phyloP scores from a whole-genome alignment of 2,888 invertebrate species.

The Sussaba pulchella region DNA sequence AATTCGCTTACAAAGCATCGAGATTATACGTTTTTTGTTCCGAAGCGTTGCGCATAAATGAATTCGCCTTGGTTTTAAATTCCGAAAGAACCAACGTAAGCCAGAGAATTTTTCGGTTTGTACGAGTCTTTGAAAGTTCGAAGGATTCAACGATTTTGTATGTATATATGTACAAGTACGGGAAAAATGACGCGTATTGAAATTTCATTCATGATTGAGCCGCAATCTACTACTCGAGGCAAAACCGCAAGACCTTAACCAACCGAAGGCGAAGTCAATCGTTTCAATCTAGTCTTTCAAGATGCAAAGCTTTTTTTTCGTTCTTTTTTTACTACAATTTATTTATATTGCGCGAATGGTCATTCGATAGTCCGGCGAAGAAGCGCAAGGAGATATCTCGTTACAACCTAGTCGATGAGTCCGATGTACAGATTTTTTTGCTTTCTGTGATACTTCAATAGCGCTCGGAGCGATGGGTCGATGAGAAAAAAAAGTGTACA shows the following conservation, averaged over 20 bases:
- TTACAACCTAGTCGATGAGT: conserved; percentile 23
- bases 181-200: conserved; percentile 15
- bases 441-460: background rate
- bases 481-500: no score
- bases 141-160: conserved; percentile 32
- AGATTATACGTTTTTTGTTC: background rate
- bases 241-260: conserved; percentile 52
- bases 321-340: no score
- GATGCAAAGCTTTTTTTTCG: conserved; percentile 36
- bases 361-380: conserved; percentile 26
- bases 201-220: conserved; percentile 57
- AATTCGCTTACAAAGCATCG: conserved; percentile 18
- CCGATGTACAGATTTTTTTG: background rate
- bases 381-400: background rate
- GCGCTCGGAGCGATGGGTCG: background rate
- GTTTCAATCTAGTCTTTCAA: conserved; percentile 48
- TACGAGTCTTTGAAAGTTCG: conserved; percentile 48
- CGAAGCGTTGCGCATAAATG: conserved; percentile 5
- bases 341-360: background rate
- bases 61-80: conserved; percentile 52
- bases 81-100: no score
- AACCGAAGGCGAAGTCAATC: conserved; percentile 52
- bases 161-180: background rate
- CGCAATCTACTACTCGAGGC: background rate
- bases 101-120: no score